These are phyloP conservation scores for Meloe dianella DNA, from an alignment of 2,888 invertebrate species.

Conservation along the genomic window DNA sequence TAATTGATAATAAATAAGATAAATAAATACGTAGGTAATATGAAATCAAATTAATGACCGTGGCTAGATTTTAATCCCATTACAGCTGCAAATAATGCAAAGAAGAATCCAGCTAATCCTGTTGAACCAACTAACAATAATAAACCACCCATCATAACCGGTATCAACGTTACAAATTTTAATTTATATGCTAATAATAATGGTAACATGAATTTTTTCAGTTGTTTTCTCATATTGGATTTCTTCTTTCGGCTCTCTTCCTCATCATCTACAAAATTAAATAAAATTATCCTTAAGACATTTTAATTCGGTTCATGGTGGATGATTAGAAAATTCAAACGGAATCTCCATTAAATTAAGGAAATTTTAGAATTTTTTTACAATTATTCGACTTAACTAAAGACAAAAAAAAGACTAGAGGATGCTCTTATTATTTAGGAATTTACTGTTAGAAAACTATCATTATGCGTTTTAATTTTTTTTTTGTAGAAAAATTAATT, in stretches of 20 bases:
- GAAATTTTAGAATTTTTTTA: no score
- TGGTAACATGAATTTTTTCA: conserved; percentile 75
- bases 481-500: not conserved
- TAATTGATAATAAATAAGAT: not conserved
- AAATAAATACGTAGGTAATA: conserved; percentile 1
- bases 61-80: conserved; percentile 72
- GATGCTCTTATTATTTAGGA: not conserved
- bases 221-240: conserved; percentile 64
- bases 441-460: not conserved
- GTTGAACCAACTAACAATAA: conserved; percentile 78
- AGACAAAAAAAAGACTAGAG: not conserved
- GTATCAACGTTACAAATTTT: conserved; percentile 80
- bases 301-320: no score
- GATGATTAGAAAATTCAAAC: no score
- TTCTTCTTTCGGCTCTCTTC: conserved; percentile 45
- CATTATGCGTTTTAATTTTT: not conserved
- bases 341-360: no score
- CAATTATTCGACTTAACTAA: not conserved
- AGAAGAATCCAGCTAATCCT: conserved; percentile 85
- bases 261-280: conserved; percentile 39
- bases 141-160: conserved; percentile 74
- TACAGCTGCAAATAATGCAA: conserved; percentile 82
- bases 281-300: no score
- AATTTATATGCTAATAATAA: conserved; percentile 82
- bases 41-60: conserved; percentile 36